Evolutionary conservation across 2,888 invertebrate species (phyloP).

Genomic region (Sarcophaga caerulescens): DNA sequence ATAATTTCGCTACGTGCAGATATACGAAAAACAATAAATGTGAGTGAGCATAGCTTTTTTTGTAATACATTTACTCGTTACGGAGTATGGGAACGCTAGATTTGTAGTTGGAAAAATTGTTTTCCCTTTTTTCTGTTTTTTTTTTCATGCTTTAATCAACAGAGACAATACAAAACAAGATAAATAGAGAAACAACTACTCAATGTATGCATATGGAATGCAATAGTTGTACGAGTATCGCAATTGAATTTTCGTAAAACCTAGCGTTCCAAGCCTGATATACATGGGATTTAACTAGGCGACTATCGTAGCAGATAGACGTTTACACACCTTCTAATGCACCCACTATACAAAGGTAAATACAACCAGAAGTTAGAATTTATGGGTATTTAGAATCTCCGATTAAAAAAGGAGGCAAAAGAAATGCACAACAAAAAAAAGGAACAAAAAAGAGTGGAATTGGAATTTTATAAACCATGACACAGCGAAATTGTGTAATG

Average conservation of each 20-base stretch:
- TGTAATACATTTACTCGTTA: too few species aligned
- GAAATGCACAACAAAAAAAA: neutral
- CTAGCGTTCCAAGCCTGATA: too few species aligned
- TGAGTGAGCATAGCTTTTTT: too few species aligned
- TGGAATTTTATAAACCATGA: constrained; percentile 46
- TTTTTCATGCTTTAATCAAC: neutral
- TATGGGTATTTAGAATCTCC: neutral
- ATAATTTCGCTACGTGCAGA: neutral
- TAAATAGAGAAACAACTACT: neutral
- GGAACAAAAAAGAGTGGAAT: neutral
- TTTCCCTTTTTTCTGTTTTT: neutral
- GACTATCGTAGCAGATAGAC: neutral
- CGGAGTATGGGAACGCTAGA: too few species aligned
- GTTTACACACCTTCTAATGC: neutral
- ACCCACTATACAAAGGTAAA: neutral
- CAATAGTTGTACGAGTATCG: neutral
- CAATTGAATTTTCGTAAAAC: too few species aligned
- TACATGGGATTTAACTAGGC: neutral
- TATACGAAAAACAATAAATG: constrained; percentile 1
- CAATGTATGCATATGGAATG: neutral
- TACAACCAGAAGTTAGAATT: constrained; percentile 16
- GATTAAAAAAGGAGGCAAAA: neutral
- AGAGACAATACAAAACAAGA: neutral
- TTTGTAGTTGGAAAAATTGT: neutral
- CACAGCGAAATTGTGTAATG: constrained; percentile 33